Evolutionary conservation across 2,888 invertebrate genomes (phyloP), one percentile per base, ranked within the genome.

Genomic region (Phaedon cochleariae): DNA sequence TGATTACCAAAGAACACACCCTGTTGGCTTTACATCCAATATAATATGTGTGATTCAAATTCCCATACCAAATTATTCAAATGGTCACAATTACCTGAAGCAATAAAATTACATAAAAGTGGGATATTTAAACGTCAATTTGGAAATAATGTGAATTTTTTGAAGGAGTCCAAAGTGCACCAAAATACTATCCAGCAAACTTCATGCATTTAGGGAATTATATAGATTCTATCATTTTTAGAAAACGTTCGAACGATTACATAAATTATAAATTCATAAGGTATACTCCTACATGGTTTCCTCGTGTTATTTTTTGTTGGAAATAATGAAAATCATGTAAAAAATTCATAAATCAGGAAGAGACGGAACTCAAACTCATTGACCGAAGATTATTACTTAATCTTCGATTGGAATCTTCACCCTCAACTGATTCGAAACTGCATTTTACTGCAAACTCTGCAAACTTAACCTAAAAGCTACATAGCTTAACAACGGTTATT

Each of bases 361-460:
- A 41, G 15, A 41, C 41, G 3, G 41, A 15, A 41, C n/a, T 41
- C 41, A 15, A 15, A 41, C n/a, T 41, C 41, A 15, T 41, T 41
- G 41, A 41, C 41, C 41, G 41, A 41, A 15, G 15, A 41, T n/a
- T 41, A 41, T 15, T 41, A 41, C 15, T 41, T 41, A 15, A 41
- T 41, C 41, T 41, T 15, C 41, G 15, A 41, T 41, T 7, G 2
- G n/a, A 17, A 17, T 15, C 22, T 55, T 49, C 48, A 55, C 37
- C 37, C 55, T 62, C 15, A 55, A 55, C 22, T 31, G 55, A 48
- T 20, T 62, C 21, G 37, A 22, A 62, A 62, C 37, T 20, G 54
- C 61, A 60, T 48, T 54, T 54, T 54, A 48, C 46, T 55, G 48
- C 34, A 62, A 55, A 63, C 58, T 60, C n/a, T n/a, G n/a, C 51